Evolutionary conservation across 2,888 invertebrate species (phyloP), one percentile per base, ranked within the genome.

Genomic region (Nipponacmea schrenckii): DNA sequence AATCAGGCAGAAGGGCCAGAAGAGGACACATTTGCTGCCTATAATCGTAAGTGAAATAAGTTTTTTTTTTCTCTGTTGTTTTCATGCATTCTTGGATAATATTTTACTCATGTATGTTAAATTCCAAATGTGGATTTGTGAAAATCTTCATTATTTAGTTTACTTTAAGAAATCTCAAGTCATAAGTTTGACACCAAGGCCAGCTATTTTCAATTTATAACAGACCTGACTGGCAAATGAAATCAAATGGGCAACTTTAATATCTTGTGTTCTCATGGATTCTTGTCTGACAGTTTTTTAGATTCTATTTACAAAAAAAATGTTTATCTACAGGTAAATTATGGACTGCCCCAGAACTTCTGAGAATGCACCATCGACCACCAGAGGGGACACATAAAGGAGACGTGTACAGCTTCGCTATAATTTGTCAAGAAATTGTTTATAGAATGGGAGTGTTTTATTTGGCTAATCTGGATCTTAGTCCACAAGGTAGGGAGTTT

Each of bases 381-480:
- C 81, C 83, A 8, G 85, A 83, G 63, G 88, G 87, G 10, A 85
- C 85, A 7, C 80, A 79, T 67, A 87, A 86, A 74, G 87, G 85
- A 0, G 86, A 89, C 72, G 95, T 96, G 31, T 96, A 96, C 89
- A 95, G 96, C 80, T 96, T 96, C 86, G 95, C 94, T 1, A 93
- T 97, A 69, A 96, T 97, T 74, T 91, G 96, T 65, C 96, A 96
- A 85, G 96, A 96, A 90, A 95, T 97, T 70, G 94, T 96, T 20
- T 88, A 88, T 75, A 80, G 89, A 68, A 86, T 81, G 70, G 89
- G 89, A 0, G 86, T 87, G 0, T 89, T 88, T 74, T 85, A 81
- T 73, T 50, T 88, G 17, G 78, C 80, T 31, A 81, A 83, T 62
- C 73, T 82, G 24, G 86, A 85, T 62, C 68, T 85, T n/a, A 79